Conservation (phyloP, 2,797 vertebrate species). For the Epinephelus malabaricus region DNA sequence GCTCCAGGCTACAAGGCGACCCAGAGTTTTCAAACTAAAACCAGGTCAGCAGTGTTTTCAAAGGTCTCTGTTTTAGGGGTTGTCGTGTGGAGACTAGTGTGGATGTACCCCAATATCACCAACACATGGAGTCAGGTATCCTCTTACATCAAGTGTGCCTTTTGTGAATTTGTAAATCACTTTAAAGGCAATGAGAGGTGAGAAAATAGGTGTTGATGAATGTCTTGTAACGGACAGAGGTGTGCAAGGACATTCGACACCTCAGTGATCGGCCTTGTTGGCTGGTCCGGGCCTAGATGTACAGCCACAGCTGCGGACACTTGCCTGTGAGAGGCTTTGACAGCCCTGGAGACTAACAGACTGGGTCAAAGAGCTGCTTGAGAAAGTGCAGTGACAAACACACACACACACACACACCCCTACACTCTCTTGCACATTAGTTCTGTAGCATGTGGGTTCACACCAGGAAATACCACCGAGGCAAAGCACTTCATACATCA, state of each 20-base stretch:
- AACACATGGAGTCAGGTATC: background rate
- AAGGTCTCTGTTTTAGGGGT: no score
- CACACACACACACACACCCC: conserved; percentile 49
- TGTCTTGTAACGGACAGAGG: conserved; percentile 60
- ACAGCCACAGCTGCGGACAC: conserved; percentile 78
- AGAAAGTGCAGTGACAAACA: conserved; percentile 57
- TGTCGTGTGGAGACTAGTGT: no score
- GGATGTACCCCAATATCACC: no score
- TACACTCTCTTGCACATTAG: conserved; percentile 35
- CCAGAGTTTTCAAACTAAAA: no score
- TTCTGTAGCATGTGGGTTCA: conserved; percentile 60
- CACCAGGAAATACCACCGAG: conserved; percentile 70
- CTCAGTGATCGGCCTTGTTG: conserved; percentile 49
- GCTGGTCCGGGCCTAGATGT: conserved; percentile 53
- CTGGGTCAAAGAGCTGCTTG: conserved; percentile 61
- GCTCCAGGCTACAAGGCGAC: no score
- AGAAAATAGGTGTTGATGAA: conserved; percentile 72
- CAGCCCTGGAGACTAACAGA: conserved; percentile 65
- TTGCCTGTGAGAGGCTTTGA: conserved; percentile 75
- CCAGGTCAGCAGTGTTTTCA: no score
- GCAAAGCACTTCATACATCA: conserved; percentile 75
- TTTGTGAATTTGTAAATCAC: conserved; percentile 61
- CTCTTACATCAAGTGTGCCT: conserved; percentile 9
- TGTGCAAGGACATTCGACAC: conserved; percentile 71
- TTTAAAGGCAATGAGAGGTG: conserved; percentile 46